Conservation (phyloP, 2,797 vertebrate genomes). For the Labroides dimidiatus region DNA sequence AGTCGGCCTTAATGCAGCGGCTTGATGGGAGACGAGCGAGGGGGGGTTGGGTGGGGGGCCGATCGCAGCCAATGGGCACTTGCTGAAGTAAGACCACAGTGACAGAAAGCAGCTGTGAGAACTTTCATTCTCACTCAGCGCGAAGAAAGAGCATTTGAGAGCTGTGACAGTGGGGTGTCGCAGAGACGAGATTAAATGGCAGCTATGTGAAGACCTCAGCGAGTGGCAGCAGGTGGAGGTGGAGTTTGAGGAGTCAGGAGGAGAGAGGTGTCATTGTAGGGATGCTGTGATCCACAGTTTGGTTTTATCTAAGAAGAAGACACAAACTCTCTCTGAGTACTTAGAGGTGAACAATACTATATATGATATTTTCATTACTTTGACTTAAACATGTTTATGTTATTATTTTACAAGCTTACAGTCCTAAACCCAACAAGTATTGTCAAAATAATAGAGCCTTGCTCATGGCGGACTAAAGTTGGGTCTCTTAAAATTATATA, state of each 20-base stretch:
- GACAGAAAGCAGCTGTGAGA: constrained; percentile 83
- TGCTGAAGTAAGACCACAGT: constrained; percentile 78
- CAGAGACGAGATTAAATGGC: constrained; percentile 68
- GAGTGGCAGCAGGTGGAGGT: constrained; percentile 50
- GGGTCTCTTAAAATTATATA: too few relatives aligned
- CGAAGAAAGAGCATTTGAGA: constrained; percentile 64
- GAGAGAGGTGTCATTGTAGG: constrained; percentile 45
- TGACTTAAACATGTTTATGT: too few relatives aligned
- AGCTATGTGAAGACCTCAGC: constrained; percentile 66
- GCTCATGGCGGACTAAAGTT: too few relatives aligned
- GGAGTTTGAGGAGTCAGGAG: constrained; percentile 39
- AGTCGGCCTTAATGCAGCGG: constrained; percentile 74
- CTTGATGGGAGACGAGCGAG: constrained; percentile 74
- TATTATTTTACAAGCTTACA: too few relatives aligned
- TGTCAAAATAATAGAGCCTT: too few relatives aligned
- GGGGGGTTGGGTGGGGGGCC: constrained; percentile 22
- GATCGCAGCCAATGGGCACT: constrained; percentile 70
- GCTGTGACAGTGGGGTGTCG: constrained; percentile 76
- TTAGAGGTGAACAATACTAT: too few relatives aligned
- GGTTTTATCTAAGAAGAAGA: constrained; percentile 19
- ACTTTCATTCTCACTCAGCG: constrained; percentile 74
- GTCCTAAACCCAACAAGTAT: too few relatives aligned
- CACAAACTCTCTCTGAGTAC: not conserved
- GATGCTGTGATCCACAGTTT: constrained; percentile 43
- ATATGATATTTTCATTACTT: too few relatives aligned